Percentiles rank a stretch among this genome's conserved stretches.
Conservation (phyloP, 2,797 vertebrate species). For the Hoplostethus atlanticus region DNA sequence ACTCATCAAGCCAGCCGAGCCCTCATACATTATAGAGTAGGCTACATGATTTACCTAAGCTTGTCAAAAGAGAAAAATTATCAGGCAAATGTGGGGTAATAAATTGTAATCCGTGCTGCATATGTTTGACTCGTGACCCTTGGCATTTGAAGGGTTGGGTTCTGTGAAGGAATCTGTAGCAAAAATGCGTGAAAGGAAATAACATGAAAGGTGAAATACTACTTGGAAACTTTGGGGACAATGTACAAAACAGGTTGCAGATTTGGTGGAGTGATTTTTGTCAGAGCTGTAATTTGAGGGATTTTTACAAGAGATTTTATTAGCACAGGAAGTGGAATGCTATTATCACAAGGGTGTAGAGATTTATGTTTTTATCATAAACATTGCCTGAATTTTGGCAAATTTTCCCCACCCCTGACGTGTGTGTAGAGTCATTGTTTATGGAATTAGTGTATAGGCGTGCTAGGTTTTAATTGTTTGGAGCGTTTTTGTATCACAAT, state of each 20-base stretch:
- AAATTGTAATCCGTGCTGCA: constrained; percentile 94
- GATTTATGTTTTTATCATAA: neutral
- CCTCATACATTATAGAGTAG: constrained; percentile 92
- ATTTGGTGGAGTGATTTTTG: constrained; percentile 20
- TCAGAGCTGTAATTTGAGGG: constrained; percentile 6
- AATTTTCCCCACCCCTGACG: neutral
- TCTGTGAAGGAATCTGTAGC: constrained; percentile 86
- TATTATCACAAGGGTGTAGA: neutral
- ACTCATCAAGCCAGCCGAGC: constrained; percentile 82
- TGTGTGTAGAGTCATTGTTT: constrained; percentile 2
- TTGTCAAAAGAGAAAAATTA: constrained; percentile 97
- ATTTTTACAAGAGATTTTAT: neutral
- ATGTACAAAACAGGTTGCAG: constrained; percentile 43
- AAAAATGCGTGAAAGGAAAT: constrained; percentile 59
- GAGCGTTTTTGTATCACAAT: constrained; percentile 10
- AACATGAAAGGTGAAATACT: constrained; percentile 56
- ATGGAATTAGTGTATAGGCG: neutral
- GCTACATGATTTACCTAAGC: constrained; percentile 92
- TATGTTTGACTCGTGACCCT: constrained; percentile 95
- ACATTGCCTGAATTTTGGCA: neutral
- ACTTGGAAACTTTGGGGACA: constrained; percentile 57
- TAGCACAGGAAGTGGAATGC: neutral
- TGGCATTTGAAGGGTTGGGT: constrained; percentile 91
- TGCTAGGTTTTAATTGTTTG: constrained; percentile 10
- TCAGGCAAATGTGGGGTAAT: constrained; percentile 93